Evolutionary conservation across 1,140 invertebrate genomes (phyloP), one percentile per base, ranked within the genome.

Genomic region (Drosophila orena): DNA sequence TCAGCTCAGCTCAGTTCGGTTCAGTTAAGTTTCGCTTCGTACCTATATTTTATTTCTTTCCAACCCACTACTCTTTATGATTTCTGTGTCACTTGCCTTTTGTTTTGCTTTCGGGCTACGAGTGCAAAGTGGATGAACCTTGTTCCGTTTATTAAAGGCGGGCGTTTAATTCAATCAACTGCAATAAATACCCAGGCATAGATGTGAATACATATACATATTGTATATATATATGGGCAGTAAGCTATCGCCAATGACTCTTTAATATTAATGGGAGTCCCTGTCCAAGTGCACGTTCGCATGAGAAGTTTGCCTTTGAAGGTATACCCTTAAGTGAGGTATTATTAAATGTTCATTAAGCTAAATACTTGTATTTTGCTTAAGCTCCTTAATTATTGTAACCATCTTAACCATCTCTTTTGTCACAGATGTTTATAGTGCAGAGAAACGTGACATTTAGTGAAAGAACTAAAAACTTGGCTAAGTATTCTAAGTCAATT

Each of bases 261-360:
- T 65, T 52, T 46, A 56, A 24, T 44, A 65, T 64, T 30, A 44
- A 14, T 20, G 0, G 44, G 50, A 37, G 74, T 71, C 69, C 83
- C 84, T 88, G 84, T 54, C 76, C 66, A 73, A 89, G 49, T 66
- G 83, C 83, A 88, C 83, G 83, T 88, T 86, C 54, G 35, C 60
- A 38, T 20, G 14, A 14, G 15, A 35, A 22, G 47, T 38, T 38
- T 3, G 12, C 6, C 15, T 22, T n/a, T 53, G 1, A 12, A 14
- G 30, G 12, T 27, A 22, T 4, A 47, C 24, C 6, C 34, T 38
- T 12, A 1, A 15, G 20, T 12, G 0, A 10, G 24, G 15, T 14
- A n/a, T 14, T 52, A 7, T 3, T 15, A n/a, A 34, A 12, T 50
- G 4, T 4, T 17, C 4, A 30, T n/a, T n/a, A n/a, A n/a, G n/a